Evolutionary conservation across 2,113 vertebrate species (phyloP).

Genomic region (Ammospiza caudacuta): DNA sequence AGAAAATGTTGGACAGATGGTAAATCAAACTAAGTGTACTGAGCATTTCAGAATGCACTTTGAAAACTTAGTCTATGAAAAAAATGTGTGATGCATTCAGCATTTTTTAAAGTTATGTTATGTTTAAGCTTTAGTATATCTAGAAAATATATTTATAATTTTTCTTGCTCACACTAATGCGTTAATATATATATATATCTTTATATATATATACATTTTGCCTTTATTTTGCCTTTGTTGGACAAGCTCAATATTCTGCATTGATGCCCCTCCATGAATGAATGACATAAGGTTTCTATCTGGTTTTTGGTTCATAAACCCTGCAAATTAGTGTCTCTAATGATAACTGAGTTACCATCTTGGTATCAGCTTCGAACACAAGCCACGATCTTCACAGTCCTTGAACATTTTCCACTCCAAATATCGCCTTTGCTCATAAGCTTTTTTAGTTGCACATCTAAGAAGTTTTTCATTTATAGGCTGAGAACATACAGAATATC

Average conservation of each 20-base stretch:
- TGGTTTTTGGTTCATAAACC: not conserved
- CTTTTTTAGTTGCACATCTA: accelerated
- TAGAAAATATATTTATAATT: not conserved
- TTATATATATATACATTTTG: too few relatives aligned
- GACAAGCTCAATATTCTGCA: not conserved
- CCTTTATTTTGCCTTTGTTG: not conserved
- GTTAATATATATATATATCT: not conserved
- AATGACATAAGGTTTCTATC: not conserved
- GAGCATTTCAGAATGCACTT: not conserved
- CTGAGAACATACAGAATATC: not conserved
- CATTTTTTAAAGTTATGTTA: not conserved
- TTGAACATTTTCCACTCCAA: not conserved
- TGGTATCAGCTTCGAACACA: not conserved
- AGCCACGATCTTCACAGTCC: not conserved
- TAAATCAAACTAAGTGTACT: not conserved
- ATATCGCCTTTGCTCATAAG: accelerated
- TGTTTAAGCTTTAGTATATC: not conserved
- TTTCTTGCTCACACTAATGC: not conserved
- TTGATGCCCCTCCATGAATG: not conserved
- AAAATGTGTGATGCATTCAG: not conserved
- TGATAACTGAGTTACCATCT: not conserved
- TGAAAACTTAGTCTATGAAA: not conserved
- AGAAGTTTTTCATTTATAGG: not conserved
- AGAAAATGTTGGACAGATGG: not conserved
- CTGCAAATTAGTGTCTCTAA: not conserved